These are phyloP conservation scores for Nasonovia ribisnigri DNA, from an alignment of 2,888 invertebrate genomes.

Conservation along the genomic window DNA sequence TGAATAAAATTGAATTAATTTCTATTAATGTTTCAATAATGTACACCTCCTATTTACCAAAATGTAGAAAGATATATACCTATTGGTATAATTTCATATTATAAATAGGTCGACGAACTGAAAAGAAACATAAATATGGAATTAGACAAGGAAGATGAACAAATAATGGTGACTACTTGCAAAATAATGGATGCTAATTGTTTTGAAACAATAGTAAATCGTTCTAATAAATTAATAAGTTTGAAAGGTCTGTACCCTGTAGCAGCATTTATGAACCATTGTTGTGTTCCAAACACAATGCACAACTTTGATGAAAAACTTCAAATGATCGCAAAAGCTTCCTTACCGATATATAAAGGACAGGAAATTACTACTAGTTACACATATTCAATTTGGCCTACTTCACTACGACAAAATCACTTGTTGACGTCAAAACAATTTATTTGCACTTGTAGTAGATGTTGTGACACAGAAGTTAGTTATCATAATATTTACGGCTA, in stretches of 20 bases:
- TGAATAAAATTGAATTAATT: too few relatives aligned
- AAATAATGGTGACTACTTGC: slow-evolving; percentile 75
- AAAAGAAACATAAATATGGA: slow-evolving; percentile 72
- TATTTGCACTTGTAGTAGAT: slow-evolving; percentile 77
- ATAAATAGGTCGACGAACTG: slow-evolving; percentile 72
- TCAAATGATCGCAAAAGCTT: slow-evolving; percentile 76
- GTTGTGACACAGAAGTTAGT: slow-evolving; percentile 75
- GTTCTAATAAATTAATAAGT: slow-evolving; percentile 69
- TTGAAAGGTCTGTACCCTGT: slow-evolving; percentile 78
- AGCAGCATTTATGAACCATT: slow-evolving; percentile 79
- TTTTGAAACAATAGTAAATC: slow-evolving; percentile 75
- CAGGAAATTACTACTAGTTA: slow-evolving; percentile 79
- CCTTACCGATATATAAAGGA: slow-evolving; percentile 74
- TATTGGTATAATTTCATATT: not conserved
- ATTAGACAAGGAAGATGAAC: slow-evolving; percentile 74
- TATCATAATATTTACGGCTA: not conserved
- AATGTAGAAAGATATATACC: too few relatives aligned
- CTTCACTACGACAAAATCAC: slow-evolving; percentile 76
- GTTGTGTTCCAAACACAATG: slow-evolving; percentile 78
- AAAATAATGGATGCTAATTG: slow-evolving; percentile 78
- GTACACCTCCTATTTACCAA: too few relatives aligned
- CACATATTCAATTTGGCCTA: slow-evolving; percentile 78
- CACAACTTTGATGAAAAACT: slow-evolving; percentile 75
- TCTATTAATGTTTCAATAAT: too few relatives aligned
- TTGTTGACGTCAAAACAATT: slow-evolving; percentile 79